Evolutionary conservation across 2,113 vertebrate genomes (phyloP), one percentile per base, ranked within the genome.

Genomic region (Suncus etruscus): DNA sequence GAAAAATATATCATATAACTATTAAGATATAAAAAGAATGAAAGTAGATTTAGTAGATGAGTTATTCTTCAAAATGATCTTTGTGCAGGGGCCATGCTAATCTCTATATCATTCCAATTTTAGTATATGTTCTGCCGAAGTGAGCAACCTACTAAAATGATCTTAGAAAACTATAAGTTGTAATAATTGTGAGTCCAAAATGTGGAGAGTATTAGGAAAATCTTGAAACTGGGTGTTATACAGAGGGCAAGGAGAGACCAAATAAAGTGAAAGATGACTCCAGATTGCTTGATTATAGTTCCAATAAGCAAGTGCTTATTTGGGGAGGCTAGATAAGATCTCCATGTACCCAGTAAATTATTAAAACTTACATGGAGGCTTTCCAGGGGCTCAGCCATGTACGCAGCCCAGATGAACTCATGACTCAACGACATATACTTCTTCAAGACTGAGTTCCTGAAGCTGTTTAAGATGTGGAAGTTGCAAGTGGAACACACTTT

Each of bases 111-210:
- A n/a, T n/a, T n/a, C n/a, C n/a, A n/a, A n/a, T n/a, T n/a, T n/a
- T n/a, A n/a, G n/a, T n/a, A n/a, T n/a, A n/a, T n/a, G n/a, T n/a
- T n/a, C n/a, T n/a, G n/a, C n/a, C n/a, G n/a, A n/a, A n/a, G n/a
- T n/a, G n/a, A n/a, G n/a, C n/a, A n/a, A n/a, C n/a, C 76, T 54
- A 32, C 24, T 76, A 82, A 86, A 87, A 86, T 31, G 8, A 86
- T 50, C 54, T 5, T 45, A 68, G 32, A 86, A 72, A 93, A 78
- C 91, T 31, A 65, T 48, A 78, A 65, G 25, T 83, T 65, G 27
- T 22, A 22, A n/a, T 75, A 87, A 87, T 68, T 29, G 11, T 70
- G 20, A 16, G 20, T 10, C 45, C 20, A 73, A 3, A 45, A 73
- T 8, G 16, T 45, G 11, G 20, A 32, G 70, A 15, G 20, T 22